Percentiles rank a stretch among this genome's conserved stretches.
Conservation (phyloP, 2,888 invertebrate species). For the Nematopogon swammerdamellus region DNA sequence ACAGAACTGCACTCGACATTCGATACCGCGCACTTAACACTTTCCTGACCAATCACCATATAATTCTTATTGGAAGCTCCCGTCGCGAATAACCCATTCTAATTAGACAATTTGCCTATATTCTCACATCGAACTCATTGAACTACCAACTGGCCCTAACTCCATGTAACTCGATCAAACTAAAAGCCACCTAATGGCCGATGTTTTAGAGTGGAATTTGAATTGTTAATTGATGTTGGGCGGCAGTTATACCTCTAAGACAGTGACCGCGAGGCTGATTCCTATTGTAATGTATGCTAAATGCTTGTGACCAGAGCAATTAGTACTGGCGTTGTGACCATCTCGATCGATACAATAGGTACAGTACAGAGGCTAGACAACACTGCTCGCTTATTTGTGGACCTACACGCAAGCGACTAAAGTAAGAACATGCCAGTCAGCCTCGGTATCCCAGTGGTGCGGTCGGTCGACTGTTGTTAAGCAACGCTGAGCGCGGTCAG, state of each 20-base stretch:
- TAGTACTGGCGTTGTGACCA: constrained; percentile 28
- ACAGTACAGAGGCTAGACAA: too few species aligned
- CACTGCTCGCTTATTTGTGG: too few species aligned
- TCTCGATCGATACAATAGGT: too few species aligned
- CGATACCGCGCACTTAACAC: neutral
- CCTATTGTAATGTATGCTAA: constrained; percentile 50
- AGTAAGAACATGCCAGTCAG: too few species aligned
- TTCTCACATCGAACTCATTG: constrained; percentile 15
- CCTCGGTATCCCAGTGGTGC: too few species aligned
- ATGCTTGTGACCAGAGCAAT: constrained; percentile 33
- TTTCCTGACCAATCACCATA: constrained; percentile 22
- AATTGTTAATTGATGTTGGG: constrained; percentile 17
- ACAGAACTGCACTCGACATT: neutral
- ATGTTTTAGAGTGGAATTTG: neutral
- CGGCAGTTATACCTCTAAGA: constrained; percentile 23
- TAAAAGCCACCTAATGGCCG: neutral
- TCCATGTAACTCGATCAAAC: neutral
- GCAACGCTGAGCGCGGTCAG: too few species aligned
- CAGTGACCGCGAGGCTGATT: constrained; percentile 33
- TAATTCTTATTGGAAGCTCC: constrained; percentile 28
- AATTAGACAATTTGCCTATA: constrained; percentile 48
- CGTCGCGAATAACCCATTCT: constrained; percentile 26
- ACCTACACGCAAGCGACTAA: too few species aligned
- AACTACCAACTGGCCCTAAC: constrained; percentile 6
- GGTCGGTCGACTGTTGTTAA: too few species aligned